Percentiles rank a stretch among this genome's conserved stretches.
Conservation (phyloP, 1,140 invertebrate species). For the Drosophila funebris region DNA sequence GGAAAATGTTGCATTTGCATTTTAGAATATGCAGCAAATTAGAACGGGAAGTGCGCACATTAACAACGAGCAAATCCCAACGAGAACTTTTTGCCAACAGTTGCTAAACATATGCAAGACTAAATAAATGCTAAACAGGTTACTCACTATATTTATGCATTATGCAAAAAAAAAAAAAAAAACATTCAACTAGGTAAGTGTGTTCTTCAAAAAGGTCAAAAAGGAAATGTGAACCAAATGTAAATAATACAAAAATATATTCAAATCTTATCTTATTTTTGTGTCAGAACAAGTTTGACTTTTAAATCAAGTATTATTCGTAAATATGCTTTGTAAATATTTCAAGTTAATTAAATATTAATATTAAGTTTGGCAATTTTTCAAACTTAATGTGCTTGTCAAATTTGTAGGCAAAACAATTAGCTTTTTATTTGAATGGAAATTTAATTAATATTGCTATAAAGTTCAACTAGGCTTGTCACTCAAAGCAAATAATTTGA, state of each 20-base stretch:
- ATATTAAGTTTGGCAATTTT: too few relatives aligned
- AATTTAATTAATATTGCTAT: background rate
- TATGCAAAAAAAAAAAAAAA: too few relatives aligned
- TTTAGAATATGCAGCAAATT: constrained; percentile 77
- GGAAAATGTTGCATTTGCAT: constrained; percentile 76
- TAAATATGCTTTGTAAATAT: too few relatives aligned
- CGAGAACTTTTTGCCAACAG: constrained; percentile 8
- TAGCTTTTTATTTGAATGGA: background rate
- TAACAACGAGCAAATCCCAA: constrained; percentile 30
- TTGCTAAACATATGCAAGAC: constrained; percentile 30
- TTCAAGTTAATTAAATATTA: too few relatives aligned
- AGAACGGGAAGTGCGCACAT: constrained; percentile 58
- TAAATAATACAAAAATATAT: too few relatives aligned
- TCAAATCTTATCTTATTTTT: background rate
- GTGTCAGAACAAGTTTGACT: too few relatives aligned
- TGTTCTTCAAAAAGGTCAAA: background rate
- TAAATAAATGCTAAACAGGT: constrained; percentile 24
- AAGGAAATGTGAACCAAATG: background rate
- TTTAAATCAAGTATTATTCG: too few relatives aligned
- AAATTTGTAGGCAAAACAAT: background rate
- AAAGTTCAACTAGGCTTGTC: background rate
- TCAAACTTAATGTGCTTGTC: too few relatives aligned
- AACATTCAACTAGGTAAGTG: background rate
- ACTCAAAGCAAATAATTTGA: constrained; percentile 8
- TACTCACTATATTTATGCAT: constrained; percentile 1